Evolutionary conservation across 64 coral and sea anemone genomes (phyloP), one percentile per base, ranked within the genome.

Genomic region (Hydrozoanthus tunicans): DNA sequence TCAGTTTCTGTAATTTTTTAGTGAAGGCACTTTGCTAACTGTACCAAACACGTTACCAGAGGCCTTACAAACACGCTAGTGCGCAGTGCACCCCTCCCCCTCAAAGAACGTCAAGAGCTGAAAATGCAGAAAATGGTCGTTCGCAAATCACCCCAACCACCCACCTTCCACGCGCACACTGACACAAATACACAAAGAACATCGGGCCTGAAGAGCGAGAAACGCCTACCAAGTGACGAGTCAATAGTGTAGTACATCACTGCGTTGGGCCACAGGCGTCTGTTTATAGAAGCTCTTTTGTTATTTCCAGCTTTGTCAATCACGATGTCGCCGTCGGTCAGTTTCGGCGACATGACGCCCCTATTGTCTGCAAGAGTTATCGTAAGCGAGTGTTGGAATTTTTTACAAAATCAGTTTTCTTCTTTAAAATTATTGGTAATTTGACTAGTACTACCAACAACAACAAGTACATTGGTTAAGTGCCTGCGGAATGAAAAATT

Each of bases 351-450:
- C 24, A 1, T 5, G 6, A 59, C 77, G n/a, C 17, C 56, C 23
- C 59, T 79, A 53, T 79, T 79, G 59, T 79, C 77, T 79, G 77
- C 25, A 58, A 55, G 23, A 58, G 51, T 53, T 25, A 80, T 23
- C 56, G 0, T 23, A 56, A 59, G 56, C 59, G 5, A 71, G 7
- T 60, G 56, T 8, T 59, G 20, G 15, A 14, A 15, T 15, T 54
- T 11, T 78, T 11, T 15, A 6, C 11, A 53, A 78, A 54, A 15
- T 15, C 13, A 5, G 9, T 75, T 6, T 51, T 23, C 6, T 32
- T 75, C 6, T 9, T 51, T 51, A 32, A 9, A 75, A 26, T 23
- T 13, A 11, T 66, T 15, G 64, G 24, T 75, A 74, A 9, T 32
- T 75, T 9, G 15, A 72, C 23, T 12, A 72, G 15, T 12, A 15